Base-by-base conservation (phyloP, 2,888 invertebrate genomes). In the Petrophora chlorosata region DNA sequence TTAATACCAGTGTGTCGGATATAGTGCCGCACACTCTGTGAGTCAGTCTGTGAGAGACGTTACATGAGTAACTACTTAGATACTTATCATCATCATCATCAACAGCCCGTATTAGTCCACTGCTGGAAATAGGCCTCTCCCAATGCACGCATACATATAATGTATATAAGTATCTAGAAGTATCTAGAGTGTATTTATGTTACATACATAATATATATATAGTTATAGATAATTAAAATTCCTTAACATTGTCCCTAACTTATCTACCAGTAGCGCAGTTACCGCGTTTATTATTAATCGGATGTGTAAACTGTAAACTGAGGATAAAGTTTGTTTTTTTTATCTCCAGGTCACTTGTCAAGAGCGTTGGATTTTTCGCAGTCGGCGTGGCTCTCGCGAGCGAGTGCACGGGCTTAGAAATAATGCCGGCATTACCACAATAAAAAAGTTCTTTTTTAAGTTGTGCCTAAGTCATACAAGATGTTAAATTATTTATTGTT, bases 291-390 rank as follows among this genome's bases (percentile, higher is more conserved):
- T 44, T 54, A 36, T 35, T 28, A 35, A 8, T 14, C 10, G 29
- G 15, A 29, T 29, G 14, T 22, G 16, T 45, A 15, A 5, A 22
- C n/a, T n/a, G n/a, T 35, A 30, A 17, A 26, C 26, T 5, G 10
- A n/a, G 61, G 53, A 62, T 64, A 55, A 56, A 36, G 33, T 59
- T 65, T 63, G 82, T 73, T 74, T 77, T 75, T 86, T 83, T 73
- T 73, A 75, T 75, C 86, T 91, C 44, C 90, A 96, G 96, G 96
- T 94, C 95, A 66, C 71, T 96, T 26, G 92, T 96, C 35, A 96
- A 96, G 87, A 96, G 96, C 77, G 88, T 95, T 46, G 94, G 93
- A n/a, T 87, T 96, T 65, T 96, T 96, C 77, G 91, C 93, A 56
- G 79, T 95, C 47, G 96, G 96, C 39, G 92, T 97, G 3, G 92